Evolutionary conservation across 2,888 invertebrate species (phyloP).

Genomic region (Oconnorella tubifera): DNA sequence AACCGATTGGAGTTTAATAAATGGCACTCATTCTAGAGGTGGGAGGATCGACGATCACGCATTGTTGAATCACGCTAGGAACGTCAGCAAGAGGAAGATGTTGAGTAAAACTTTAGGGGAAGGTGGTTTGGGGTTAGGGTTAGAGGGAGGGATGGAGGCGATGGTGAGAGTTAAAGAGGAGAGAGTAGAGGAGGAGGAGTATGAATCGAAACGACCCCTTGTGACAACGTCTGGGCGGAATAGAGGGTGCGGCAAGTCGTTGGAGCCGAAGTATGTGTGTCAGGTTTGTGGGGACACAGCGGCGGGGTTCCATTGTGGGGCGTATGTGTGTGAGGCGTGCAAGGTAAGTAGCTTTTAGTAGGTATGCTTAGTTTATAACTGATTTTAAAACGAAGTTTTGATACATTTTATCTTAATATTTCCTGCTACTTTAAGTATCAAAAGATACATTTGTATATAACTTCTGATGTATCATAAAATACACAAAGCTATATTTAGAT

Average conservation of each 20-base stretch:
- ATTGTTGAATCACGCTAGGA: too few relatives aligned
- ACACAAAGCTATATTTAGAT: too few relatives aligned
- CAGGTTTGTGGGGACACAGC: constrained; percentile 53
- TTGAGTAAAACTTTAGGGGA: background rate
- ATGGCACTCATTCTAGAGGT: background rate
- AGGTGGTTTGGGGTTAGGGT: too few relatives aligned
- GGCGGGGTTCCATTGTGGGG: constrained; percentile 54
- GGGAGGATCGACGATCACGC: too few relatives aligned
- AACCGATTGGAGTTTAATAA: background rate
- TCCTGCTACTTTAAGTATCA: background rate
- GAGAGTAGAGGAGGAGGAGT: background rate
- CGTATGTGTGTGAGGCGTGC: constrained; percentile 54
- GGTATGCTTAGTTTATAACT: too few relatives aligned
- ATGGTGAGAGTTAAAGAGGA: constrained; percentile 8
- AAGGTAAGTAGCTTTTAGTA: too few relatives aligned
- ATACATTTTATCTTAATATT: too few relatives aligned
- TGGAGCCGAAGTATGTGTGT: constrained; percentile 39
- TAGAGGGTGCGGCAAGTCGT: constrained; percentile 30
- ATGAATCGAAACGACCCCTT: background rate
- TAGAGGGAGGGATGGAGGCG: background rate
- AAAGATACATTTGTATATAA: background rate
- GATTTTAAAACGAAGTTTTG: too few relatives aligned
- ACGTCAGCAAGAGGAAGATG: background rate
- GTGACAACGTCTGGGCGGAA: constrained; percentile 34
- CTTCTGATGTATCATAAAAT: too few relatives aligned